These are phyloP conservation scores for Pseudoatta argentina DNA, from an alignment of 1,140 invertebrate genomes.

Conservation along the genomic window DNA sequence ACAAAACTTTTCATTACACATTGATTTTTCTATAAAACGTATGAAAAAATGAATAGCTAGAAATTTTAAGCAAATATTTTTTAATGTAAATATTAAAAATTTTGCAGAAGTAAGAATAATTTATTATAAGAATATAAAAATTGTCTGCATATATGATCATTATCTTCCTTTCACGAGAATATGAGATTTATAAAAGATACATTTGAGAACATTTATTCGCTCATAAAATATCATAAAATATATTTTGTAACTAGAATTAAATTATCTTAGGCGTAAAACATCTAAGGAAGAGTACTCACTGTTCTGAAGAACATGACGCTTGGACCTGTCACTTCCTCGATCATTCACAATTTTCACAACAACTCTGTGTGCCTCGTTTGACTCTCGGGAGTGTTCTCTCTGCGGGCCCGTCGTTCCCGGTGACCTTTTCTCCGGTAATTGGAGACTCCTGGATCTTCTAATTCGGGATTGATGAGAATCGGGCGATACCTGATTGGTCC, in stretches of 20 bases:
- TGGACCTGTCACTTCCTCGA: constrained; percentile 73
- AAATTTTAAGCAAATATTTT: no score
- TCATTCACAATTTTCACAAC: constrained; percentile 84
- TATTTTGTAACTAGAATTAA: neutral
- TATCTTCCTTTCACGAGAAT: constrained; percentile 6
- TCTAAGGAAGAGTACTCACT: constrained; percentile 75
- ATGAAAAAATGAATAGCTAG: neutral
- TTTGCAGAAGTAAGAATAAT: neutral
- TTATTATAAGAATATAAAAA: neutral
- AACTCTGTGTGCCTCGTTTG: constrained; percentile 83
- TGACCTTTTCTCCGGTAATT: constrained; percentile 87
- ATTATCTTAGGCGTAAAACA: neutral
- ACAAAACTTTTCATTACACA: neutral
- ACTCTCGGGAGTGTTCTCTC: constrained; percentile 79
- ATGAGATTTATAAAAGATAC: neutral
- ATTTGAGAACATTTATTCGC: neutral
- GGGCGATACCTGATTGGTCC: constrained; percentile 80
- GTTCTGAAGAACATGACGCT: constrained; percentile 78
- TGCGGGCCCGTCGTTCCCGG: constrained; percentile 78
- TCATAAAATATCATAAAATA: constrained; percentile 21
- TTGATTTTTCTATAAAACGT: neutral
- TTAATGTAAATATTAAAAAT: neutral
- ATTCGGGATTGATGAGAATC: constrained; percentile 85
- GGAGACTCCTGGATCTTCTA: constrained; percentile 87
- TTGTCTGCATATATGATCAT: neutral